phyloP scores from a whole-genome alignment of 2,888 invertebrate species.

The Pyrgus malvae region DNA sequence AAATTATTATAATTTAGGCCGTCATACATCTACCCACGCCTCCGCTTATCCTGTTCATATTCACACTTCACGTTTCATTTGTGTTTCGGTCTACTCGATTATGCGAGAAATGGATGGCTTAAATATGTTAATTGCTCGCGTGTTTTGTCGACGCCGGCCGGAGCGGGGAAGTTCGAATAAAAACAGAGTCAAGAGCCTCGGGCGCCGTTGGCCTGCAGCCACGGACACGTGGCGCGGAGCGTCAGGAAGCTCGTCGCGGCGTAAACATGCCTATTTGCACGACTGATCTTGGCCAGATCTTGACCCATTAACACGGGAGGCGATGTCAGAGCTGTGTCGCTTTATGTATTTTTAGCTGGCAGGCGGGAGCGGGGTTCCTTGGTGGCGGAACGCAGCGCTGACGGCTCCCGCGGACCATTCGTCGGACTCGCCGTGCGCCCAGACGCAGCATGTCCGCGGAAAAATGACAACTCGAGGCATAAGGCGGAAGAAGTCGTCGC shows the following conservation, averaged over 20 bases:
- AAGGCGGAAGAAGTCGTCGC: constrained; percentile 93
- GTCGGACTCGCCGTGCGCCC: constrained; percentile 42
- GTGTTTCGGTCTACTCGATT: background rate
- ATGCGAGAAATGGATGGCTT: no score
- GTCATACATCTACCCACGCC: no score
- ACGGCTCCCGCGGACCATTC: constrained; percentile 50
- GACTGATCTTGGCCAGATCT: constrained; percentile 80
- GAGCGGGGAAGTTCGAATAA: constrained; percentile 26
- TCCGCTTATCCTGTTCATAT: no score
- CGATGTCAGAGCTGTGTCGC: constrained; percentile 77
- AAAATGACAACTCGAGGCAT: constrained; percentile 90
- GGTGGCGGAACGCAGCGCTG: constrained; percentile 45
- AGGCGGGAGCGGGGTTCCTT: constrained; percentile 58
- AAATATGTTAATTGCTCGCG: no score
- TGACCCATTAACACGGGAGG: constrained; percentile 77
- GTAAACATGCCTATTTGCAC: constrained; percentile 73
- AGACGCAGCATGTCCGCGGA: constrained; percentile 43
- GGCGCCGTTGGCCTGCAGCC: constrained; percentile 48
- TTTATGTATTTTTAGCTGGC: constrained; percentile 70
- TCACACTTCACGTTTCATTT: background rate
- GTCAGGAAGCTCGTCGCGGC: constrained; percentile 55
- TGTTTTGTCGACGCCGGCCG: constrained; percentile 15
- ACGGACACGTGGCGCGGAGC: constrained; percentile 54
- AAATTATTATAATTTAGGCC: no score
- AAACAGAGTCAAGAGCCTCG: constrained; percentile 33